These are phyloP conservation scores for Tetheella fluctuosa DNA, from an alignment of 2,888 invertebrate species.

Conservation along the genomic window DNA sequence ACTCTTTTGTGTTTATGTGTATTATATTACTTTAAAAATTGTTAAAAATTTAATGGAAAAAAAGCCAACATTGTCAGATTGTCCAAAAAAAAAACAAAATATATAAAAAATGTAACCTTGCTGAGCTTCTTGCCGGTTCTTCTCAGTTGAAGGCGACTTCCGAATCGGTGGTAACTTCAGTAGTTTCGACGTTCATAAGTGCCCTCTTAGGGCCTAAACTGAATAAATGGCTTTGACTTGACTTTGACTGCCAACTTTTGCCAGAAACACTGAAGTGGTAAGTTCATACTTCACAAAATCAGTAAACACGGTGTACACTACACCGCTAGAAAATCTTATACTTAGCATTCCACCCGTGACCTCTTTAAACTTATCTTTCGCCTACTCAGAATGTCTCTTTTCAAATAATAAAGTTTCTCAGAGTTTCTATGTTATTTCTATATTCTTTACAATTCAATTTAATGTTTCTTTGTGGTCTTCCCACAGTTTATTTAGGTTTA, in stretches of 20 bases:
- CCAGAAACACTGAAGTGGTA: background rate
- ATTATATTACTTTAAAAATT: no score
- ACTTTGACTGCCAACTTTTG: background rate
- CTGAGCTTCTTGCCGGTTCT: no score
- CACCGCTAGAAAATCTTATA: background rate
- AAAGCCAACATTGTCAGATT: no score
- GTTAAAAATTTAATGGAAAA: no score
- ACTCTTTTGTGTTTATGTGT: no score
- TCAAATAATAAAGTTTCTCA: background rate
- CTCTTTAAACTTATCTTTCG: background rate
- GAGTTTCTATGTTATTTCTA: background rate
- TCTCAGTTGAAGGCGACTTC: no score
- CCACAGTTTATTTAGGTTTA: background rate
- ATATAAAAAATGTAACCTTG: no score
- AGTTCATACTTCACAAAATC: background rate
- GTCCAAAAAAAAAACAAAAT: no score
- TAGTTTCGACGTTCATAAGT: no score
- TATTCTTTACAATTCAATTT: slow-evolving; percentile 1
- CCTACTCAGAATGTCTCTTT: background rate
- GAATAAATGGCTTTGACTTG: no score
- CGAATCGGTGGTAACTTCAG: no score
- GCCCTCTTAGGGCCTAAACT: no score
- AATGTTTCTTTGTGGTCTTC: background rate
- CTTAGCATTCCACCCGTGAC: background rate
- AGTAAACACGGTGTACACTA: background rate